Conservation (phyloP, 2,113 vertebrate species). For the Lipophrys pholis region DNA sequence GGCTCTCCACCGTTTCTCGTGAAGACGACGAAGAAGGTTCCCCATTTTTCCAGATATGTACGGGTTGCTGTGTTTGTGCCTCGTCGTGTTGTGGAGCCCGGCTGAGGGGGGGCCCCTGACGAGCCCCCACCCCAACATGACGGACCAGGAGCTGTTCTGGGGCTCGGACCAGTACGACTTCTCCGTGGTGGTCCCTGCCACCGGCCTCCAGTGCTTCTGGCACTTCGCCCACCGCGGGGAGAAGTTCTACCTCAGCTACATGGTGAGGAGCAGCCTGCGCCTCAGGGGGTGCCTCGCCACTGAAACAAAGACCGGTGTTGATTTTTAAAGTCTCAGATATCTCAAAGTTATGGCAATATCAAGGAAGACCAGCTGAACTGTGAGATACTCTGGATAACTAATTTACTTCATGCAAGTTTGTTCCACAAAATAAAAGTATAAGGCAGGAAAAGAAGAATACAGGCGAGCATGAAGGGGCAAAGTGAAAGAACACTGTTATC, state of each 20-base stretch:
- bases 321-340: too few species aligned
- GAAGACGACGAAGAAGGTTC: not conserved
- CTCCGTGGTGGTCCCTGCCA: slow-evolving; percentile 82
- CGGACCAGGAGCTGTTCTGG: slow-evolving; percentile 83
- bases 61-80: slow-evolving; percentile 5
- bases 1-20: not conserved
- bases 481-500: too few species aligned
- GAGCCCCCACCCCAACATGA: slow-evolving; percentile 46
- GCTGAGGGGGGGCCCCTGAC: slow-evolving; percentile 65
- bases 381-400: too few species aligned
- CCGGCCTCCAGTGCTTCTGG: slow-evolving; percentile 89
- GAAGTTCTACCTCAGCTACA: slow-evolving; percentile 91
- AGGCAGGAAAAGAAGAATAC: too few species aligned
- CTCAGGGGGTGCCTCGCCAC: too few species aligned
- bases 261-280: slow-evolving; percentile 86
- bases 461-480: too few species aligned
- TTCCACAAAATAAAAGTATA: too few species aligned
- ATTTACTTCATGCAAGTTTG: too few species aligned
- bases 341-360: too few species aligned
- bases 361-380: too few species aligned
- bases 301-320: too few species aligned
- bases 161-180: slow-evolving; percentile 90
- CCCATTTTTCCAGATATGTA: slow-evolving; percentile 43
- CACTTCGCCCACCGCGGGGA: slow-evolving; percentile 89
- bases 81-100: slow-evolving; percentile 58